Evolutionary conservation across 2,888 invertebrate genomes (phyloP), one percentile per base, ranked within the genome.

Genomic region (Drosophila macrospina): DNA sequence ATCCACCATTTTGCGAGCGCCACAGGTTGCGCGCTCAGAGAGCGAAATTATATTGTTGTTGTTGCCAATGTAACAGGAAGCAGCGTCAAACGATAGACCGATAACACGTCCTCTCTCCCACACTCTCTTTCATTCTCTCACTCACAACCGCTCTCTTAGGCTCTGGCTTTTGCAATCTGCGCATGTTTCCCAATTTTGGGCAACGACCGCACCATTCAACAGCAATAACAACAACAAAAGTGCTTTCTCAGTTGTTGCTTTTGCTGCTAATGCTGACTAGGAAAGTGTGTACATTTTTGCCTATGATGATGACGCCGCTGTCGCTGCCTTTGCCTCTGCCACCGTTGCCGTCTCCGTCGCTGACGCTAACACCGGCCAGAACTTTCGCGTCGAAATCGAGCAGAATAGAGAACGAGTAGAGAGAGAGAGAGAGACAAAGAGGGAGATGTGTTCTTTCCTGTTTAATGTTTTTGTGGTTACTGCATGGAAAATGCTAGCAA

Each of bases 11-110:
- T 28, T 44, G 67, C 60, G 66, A 48, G 74, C 70, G 83, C 86
- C 78, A 86, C 86, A 86, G 86, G 86, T 86, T 86, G 86, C 67
- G 86, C 62, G 72, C 71, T 74, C 66, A 32, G 54, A 70, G 74
- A 73, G 55, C 11, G 26, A 47, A 28, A 20, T 28, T 16, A n/a
- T 16, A 5, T 6, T 6, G n/a, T 44, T 44, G 10, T 56, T 34
- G 15, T 26, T 45, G 8, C 4, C 28, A 54, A 42, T 45, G 32
- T 62, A 61, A 54, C 64, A 67, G 69, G 71, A 70, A 70, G 62
- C 77, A 63, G 48, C 52, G 42, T 51, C 47, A 50, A 77, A 63
- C 79, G 82, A 70, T 73, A 82, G 66, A 77, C 73, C 84, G 80
- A 84, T 76, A 86, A 78, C 65, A 70, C 24, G 34, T 47, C 16